phyloP scores from a whole-genome alignment of 2,797 vertebrate species.

The Oreochromis grahami region DNA sequence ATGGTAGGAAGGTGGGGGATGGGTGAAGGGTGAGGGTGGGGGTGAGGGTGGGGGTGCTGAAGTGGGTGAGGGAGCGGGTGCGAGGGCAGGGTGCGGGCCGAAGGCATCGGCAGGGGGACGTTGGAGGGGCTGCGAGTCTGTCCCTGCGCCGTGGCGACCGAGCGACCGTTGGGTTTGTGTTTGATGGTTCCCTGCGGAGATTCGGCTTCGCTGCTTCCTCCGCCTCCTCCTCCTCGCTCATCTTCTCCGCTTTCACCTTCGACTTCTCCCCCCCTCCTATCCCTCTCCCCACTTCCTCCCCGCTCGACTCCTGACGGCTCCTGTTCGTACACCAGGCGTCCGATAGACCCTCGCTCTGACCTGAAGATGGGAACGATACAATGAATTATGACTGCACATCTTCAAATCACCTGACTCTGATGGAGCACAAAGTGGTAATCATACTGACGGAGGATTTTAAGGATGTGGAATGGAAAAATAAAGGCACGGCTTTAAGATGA shows the following conservation, averaged over 20 bases:
- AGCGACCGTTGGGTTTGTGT: slow-evolving; percentile 76
- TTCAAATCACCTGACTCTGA: background rate
- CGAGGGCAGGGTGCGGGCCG: slow-evolving; percentile 74
- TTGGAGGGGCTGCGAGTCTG: slow-evolving; percentile 71
- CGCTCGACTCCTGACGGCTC: slow-evolving; percentile 63
- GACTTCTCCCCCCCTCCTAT: slow-evolving; percentile 1
- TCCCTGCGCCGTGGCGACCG: slow-evolving; percentile 78
- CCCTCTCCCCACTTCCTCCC: slow-evolving; percentile 30
- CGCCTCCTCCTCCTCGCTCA: slow-evolving; percentile 37
- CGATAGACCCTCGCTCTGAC: slow-evolving; percentile 66
- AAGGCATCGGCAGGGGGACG: slow-evolving; percentile 64
- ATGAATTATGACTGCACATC: background rate
- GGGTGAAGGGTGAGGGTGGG: slow-evolving; percentile 28
- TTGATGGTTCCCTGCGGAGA: slow-evolving; percentile 86
- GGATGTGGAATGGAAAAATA: background rate
- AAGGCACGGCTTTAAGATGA: background rate
- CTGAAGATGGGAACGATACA: background rate
- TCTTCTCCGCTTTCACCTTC: slow-evolving; percentile 59
- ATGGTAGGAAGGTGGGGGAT: slow-evolving; percentile 69
- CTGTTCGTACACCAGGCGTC: slow-evolving; percentile 83
- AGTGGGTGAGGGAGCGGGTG: slow-evolving; percentile 60
- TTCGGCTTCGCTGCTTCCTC: slow-evolving; percentile 61
- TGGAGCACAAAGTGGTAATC: background rate
- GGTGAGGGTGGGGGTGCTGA: no score
- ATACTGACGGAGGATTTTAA: background rate